Evolutionary conservation across 2,888 invertebrate species (phyloP).

Genomic region (Esperia sulphurella): DNA sequence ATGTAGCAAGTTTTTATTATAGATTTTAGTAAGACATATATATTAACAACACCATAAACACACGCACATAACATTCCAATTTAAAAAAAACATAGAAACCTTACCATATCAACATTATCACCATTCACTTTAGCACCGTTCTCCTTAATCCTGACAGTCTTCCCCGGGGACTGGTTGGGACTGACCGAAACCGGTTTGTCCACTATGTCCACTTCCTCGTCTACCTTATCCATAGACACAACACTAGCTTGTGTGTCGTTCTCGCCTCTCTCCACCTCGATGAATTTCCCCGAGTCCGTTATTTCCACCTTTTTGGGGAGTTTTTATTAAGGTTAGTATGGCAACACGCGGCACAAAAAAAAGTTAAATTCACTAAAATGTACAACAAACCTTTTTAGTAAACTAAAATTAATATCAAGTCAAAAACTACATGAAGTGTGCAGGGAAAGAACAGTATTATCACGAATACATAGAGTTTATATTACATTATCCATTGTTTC

Average conservation of each 20-base stretch:
- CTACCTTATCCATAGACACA: conserved; percentile 12
- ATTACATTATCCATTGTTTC: too few relatives aligned
- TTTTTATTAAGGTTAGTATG: conserved; percentile 50
- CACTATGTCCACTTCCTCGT: conserved; percentile 19
- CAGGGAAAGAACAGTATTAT: too few relatives aligned
- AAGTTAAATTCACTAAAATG: background rate
- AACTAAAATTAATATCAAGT: background rate
- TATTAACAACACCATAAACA: too few relatives aligned
- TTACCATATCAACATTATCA: conserved; percentile 49
- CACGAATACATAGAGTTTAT: too few relatives aligned
- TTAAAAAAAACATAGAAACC: conserved; percentile 18
- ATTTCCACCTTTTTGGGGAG: conserved; percentile 70
- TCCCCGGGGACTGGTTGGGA: conserved; percentile 61
- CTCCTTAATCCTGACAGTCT: conserved; percentile 68
- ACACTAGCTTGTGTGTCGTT: conserved; percentile 17
- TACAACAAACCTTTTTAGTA: conserved; percentile 1
- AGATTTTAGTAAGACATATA: too few relatives aligned
- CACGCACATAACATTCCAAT: too few relatives aligned
- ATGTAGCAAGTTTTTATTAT: too few relatives aligned
- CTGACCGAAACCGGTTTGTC: conserved; percentile 36
- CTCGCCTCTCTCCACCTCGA: conserved; percentile 67
- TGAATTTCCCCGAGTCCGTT: conserved; percentile 73
- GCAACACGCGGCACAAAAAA: conserved; percentile 44
- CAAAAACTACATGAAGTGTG: background rate
- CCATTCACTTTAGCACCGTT: conserved; percentile 59